Conservation (phyloP, 2,888 invertebrate genomes). For the Tholera decimalis region DNA sequence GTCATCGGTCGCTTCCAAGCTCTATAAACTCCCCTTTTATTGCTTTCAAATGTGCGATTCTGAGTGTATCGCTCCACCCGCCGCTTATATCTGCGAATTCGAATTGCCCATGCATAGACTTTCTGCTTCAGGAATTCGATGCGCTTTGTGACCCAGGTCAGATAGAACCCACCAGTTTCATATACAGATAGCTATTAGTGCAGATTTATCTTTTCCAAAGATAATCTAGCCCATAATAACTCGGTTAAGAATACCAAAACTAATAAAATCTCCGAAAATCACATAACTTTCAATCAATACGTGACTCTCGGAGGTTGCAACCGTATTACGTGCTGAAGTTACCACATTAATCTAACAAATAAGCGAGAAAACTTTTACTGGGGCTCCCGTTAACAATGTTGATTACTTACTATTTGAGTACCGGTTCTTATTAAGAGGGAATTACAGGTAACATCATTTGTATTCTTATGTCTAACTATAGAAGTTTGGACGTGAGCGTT, state of each 20-base stretch:
- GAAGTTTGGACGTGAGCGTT: conserved; percentile 25
- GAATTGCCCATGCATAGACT: no score
- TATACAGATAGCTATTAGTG: no score
- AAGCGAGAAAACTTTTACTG: conserved; percentile 64
- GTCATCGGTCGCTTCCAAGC: no score
- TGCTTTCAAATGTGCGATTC: no score
- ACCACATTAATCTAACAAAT: conserved; percentile 67
- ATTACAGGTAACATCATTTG: conserved; percentile 50
- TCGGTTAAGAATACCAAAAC: conserved; percentile 9
- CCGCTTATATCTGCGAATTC: no score
- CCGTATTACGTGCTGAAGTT: conserved; percentile 59
- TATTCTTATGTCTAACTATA: conserved; percentile 22
- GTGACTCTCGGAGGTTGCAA: conserved; percentile 58
- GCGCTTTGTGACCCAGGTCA: no score
- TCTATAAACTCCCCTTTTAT: no score
- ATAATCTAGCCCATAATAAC: conserved; percentile 1
- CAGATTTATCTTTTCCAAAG: neutral
- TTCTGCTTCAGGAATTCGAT: no score
- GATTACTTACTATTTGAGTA: conserved; percentile 65
- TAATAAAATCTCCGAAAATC: conserved; percentile 56
- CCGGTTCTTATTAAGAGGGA: conserved; percentile 40
- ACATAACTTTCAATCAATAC: conserved; percentile 63
- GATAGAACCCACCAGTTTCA: no score
- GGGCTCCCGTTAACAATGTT: conserved; percentile 59
- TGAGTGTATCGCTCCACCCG: no score